These are phyloP conservation scores for Coelinius sp. DNA, from an alignment of 2,888 invertebrate species.

Conservation along the genomic window DNA sequence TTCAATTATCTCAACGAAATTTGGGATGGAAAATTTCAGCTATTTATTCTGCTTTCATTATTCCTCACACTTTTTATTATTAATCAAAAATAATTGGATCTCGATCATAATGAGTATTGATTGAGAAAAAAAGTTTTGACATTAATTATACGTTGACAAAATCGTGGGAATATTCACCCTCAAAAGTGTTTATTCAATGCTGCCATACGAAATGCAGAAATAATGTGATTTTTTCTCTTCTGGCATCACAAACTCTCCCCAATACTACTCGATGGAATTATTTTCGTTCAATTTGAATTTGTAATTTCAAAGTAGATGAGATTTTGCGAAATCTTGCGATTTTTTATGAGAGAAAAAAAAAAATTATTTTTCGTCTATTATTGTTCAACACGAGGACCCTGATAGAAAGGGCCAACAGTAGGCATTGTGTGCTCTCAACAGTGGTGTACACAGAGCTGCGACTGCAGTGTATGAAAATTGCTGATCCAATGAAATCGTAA, in stretches of 20 bases:
- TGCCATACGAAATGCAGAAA: not conserved
- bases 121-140: not conserved
- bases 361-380: not conserved
- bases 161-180: not conserved
- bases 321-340: not conserved
- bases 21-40: not conserved
- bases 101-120: not conserved
- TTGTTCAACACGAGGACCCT: not conserved
- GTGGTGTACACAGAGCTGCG: not conserved
- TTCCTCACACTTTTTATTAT: not conserved
- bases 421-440: slow-evolving; percentile 15
- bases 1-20: not conserved
- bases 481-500: slow-evolving; percentile 34
- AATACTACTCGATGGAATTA: not conserved
- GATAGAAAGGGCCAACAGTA: not conserved
- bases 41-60: not conserved
- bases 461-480: slow-evolving; percentile 29
- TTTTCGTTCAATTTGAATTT: slow-evolving; percentile 22
- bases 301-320: slow-evolving; percentile 13
- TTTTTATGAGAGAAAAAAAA: not conserved
- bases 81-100: not conserved
- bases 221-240: not conserved
- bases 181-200: not conserved
- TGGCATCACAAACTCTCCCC: not conserved
- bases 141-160: not conserved